Conservation (phyloP, 2,797 vertebrate species). For the Muscicapa comitata region DNA sequence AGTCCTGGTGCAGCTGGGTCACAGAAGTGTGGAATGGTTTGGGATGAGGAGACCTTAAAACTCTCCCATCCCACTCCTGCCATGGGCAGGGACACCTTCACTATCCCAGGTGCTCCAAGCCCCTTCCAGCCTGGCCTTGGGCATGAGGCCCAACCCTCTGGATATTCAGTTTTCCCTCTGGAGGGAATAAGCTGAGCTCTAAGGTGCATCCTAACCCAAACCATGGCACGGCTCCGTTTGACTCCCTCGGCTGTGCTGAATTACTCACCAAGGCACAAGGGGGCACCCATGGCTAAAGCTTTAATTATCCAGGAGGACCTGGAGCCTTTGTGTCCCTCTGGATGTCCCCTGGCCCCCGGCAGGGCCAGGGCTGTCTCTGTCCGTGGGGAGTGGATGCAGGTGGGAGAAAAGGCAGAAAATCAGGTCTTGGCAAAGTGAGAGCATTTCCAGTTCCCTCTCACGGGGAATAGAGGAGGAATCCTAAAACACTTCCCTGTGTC, state of each 20-base stretch:
- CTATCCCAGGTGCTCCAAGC: background rate
- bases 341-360: background rate
- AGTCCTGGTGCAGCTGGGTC: background rate
- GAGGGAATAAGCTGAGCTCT: background rate
- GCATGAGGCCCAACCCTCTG: rapidly evolving
- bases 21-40: rapidly evolving
- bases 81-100: background rate
- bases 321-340: background rate
- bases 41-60: background rate
- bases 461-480: background rate
- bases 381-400: background rate
- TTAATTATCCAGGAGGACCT: background rate
- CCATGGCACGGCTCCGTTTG: background rate
- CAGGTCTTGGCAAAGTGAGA: background rate
- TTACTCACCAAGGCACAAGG: slow-evolving; percentile 28
- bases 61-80: background rate
- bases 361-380: background rate
- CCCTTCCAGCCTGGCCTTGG: rapidly evolving
- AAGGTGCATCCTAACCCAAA: background rate
- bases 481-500: background rate
- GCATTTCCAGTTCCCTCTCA: background rate
- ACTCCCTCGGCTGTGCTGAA: background rate
- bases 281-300: slow-evolving; percentile 57
- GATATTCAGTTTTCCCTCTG: background rate
- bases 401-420: background rate